Conservation (phyloP, 2,888 invertebrate species). For the Isotomurus palustris region DNA sequence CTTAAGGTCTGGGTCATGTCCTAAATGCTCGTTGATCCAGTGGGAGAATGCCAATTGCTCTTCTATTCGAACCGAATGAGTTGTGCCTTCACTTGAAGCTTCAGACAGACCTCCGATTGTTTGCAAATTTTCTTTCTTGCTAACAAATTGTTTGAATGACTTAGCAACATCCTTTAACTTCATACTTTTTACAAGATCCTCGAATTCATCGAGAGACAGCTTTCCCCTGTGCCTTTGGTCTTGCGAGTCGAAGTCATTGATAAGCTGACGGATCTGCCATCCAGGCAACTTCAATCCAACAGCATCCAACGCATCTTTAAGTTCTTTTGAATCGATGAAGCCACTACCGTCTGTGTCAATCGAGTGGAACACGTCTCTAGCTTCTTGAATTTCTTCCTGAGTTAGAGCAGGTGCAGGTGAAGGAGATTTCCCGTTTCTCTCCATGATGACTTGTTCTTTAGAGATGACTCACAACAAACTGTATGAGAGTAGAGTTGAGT, state of each 20-base stretch:
- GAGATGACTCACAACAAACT: too few species aligned
- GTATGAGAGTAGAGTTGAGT: too few species aligned
- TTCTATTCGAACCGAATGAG: slow-evolving; percentile 84
- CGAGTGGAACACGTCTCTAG: slow-evolving; percentile 54
- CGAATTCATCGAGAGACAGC: slow-evolving; percentile 83
- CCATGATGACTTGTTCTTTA: slow-evolving; percentile 16
- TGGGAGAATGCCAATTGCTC: slow-evolving; percentile 97
- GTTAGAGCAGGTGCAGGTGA: slow-evolving; percentile 14
- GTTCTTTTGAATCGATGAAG: slow-evolving; percentile 80
- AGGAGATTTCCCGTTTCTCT: slow-evolving; percentile 26
- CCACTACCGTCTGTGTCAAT: slow-evolving; percentile 90
- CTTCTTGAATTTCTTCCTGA: slow-evolving; percentile 21
- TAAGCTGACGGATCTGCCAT: slow-evolving; percentile 81
- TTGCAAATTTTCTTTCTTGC: slow-evolving; percentile 85
- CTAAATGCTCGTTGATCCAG: slow-evolving; percentile 94
- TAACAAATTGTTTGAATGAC: slow-evolving; percentile 87
- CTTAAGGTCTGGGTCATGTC: slow-evolving; percentile 80
- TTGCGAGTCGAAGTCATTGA: slow-evolving; percentile 63
- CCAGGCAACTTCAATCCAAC: slow-evolving; percentile 93
- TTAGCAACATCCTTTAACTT: slow-evolving; percentile 86
- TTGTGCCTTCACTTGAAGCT: slow-evolving; percentile 90
- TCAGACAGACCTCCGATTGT: slow-evolving; percentile 91
- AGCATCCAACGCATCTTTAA: slow-evolving; percentile 83
- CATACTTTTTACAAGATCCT: slow-evolving; percentile 78
- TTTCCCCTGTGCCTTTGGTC: slow-evolving; percentile 60